These are phyloP conservation scores for Heliocidaris tuberculata DNA, from an alignment of 35 echinoderm and acorn worm genomes.

Conservation along the genomic window DNA sequence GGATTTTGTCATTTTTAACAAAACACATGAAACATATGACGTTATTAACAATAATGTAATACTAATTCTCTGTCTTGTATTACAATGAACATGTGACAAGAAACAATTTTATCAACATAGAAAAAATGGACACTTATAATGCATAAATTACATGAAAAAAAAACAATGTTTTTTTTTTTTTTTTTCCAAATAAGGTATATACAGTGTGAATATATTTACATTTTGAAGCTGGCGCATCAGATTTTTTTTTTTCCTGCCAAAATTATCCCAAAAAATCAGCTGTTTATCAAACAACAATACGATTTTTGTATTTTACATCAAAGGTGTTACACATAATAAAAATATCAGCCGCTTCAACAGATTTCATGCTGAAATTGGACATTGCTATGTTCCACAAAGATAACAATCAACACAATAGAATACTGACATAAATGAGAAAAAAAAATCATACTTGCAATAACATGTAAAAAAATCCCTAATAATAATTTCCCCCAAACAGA, in stretches of 20 bases:
- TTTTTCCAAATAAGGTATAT: background rate
- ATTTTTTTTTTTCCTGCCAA: background rate
- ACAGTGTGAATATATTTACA: background rate
- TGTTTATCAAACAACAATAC: background rate
- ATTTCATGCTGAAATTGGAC: background rate
- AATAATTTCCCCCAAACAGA: background rate
- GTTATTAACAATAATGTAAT: background rate
- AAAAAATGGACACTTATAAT: conserved; percentile 22
- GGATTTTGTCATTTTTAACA: conserved; percentile 22
- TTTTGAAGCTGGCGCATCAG: background rate
- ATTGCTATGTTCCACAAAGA: background rate
- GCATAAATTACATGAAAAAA: conserved; percentile 31
- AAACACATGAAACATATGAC: conserved; percentile 37
- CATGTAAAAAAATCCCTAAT: background rate
- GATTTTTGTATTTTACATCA: background rate
- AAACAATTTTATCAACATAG: background rate
- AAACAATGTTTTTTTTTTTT: background rate
- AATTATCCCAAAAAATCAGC: background rate
- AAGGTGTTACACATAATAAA: background rate
- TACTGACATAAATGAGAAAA: background rate
- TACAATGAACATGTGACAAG: background rate
- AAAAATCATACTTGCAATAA: background rate
- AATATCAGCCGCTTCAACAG: background rate
- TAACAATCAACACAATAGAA: background rate
- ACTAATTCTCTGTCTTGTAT: conserved; percentile 16